Conservation (phyloP, 2,113 vertebrate species). For the Blennius ocellaris region DNA sequence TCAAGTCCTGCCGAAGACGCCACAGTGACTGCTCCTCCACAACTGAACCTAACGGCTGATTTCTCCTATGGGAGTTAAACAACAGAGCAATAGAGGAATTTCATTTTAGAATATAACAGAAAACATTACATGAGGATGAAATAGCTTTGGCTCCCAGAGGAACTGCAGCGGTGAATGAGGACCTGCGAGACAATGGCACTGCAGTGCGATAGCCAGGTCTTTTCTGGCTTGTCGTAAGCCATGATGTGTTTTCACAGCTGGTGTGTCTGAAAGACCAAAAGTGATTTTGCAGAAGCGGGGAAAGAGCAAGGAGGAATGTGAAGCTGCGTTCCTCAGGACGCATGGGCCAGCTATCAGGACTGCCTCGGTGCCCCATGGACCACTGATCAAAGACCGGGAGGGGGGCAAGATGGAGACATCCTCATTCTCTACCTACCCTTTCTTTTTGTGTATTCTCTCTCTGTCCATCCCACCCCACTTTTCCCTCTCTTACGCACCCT, state of each 20-base stretch:
- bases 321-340: constrained; percentile 67
- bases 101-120: background rate
- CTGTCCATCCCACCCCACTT: constrained; percentile 27
- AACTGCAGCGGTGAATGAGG: constrained; percentile 27
- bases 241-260: constrained; percentile 75
- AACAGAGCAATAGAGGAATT: constrained; percentile 8
- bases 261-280: constrained; percentile 58
- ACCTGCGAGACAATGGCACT: constrained; percentile 38
- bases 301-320: constrained; percentile 69
- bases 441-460: constrained; percentile 46
- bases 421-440: constrained; percentile 50
- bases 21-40: background rate
- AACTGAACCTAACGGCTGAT: constrained; percentile 4
- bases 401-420: constrained; percentile 48
- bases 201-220: constrained; percentile 36
- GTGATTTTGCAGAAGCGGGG: constrained; percentile 65
- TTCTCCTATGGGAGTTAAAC: background rate
- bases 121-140: background rate
- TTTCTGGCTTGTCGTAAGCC: constrained; percentile 46
- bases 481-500: constrained; percentile 19
- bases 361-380: constrained; percentile 61
- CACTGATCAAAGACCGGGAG: constrained; percentile 75
- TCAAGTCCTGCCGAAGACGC: background rate
- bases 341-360: constrained; percentile 64
- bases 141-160: background rate